These are phyloP conservation scores for Coendou prehensilis DNA, from an alignment of 2,797 vertebrate species.

Conservation along the genomic window DNA sequence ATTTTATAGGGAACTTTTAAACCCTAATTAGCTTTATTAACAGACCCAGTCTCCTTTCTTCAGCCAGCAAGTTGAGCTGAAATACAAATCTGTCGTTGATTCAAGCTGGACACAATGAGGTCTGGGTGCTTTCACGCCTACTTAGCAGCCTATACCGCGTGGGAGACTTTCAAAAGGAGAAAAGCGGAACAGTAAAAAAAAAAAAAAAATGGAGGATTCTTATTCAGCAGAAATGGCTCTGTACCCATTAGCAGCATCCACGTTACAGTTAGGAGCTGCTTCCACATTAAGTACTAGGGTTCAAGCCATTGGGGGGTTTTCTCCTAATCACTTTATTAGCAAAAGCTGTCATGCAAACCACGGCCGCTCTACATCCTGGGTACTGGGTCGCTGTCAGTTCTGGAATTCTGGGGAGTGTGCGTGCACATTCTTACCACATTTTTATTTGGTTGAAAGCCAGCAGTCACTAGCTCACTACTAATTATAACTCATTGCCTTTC, in stretches of 20 bases:
- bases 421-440: conserved; percentile 67
- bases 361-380: conserved; percentile 69
- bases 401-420: conserved; percentile 82
- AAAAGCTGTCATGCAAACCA: conserved; percentile 74
- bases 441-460: conserved; percentile 77
- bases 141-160: conserved; percentile 80
- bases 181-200: neutral
- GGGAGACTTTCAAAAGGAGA: conserved; percentile 73
- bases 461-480: conserved; percentile 83
- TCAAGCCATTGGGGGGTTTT: conserved; percentile 60
- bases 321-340: conserved; percentile 61
- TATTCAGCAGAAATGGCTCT: neutral
- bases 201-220: neutral
- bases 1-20: conserved; percentile 77
- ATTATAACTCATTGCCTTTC: conserved; percentile 82
- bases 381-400: conserved; percentile 71
- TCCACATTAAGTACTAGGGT: neutral
- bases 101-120: conserved; percentile 86
- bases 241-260: neutral
- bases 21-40: conserved; percentile 78
- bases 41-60: conserved; percentile 80
- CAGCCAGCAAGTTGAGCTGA: conserved; percentile 79
- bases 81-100: conserved; percentile 86
- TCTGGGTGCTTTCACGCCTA: conserved; percentile 79
- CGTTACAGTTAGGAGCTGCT: neutral